Percentiles rank a stretch among this genome's conserved stretches.
Evolutionary conservation across 2,888 invertebrate species (phyloP).

Genomic region (Hipparchia semele): DNA sequence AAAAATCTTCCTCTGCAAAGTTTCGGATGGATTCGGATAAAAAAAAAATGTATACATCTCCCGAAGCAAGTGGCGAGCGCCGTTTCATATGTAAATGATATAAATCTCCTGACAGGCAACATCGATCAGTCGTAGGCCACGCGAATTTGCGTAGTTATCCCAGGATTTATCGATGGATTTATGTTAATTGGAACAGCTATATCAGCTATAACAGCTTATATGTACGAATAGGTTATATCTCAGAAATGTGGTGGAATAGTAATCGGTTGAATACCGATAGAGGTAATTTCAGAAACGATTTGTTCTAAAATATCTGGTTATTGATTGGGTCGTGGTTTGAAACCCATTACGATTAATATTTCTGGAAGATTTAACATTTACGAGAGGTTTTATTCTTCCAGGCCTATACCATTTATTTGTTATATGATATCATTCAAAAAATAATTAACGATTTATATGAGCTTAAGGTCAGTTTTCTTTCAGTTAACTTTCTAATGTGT

Average conservation of each 20-base stretch:
- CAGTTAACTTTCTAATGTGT: too few species aligned
- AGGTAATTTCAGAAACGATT: not conserved
- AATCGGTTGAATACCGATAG: not conserved
- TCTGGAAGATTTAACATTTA: too few species aligned
- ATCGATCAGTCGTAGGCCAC: slow-evolving; percentile 55
- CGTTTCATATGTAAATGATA: slow-evolving; percentile 32
- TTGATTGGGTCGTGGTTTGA: too few species aligned
- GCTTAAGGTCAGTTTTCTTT: too few species aligned
- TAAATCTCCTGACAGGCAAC: slow-evolving; percentile 46
- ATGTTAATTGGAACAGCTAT: slow-evolving; percentile 11
- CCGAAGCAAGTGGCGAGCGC: slow-evolving; percentile 17
- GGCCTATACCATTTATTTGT: too few species aligned
- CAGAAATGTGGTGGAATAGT: not conserved
- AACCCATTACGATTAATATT: too few species aligned
- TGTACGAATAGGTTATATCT: not conserved
- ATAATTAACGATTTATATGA: too few species aligned
- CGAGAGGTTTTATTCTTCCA: too few species aligned
- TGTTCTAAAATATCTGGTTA: too few species aligned
- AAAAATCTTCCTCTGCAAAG: not conserved
- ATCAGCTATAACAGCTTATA: not conserved
- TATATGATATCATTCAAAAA: too few species aligned
- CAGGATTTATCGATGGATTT: slow-evolving; percentile 22
- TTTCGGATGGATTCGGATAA: not conserved
- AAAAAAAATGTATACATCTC: not conserved
- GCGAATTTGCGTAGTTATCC: slow-evolving; percentile 47